Evolutionary conservation across 2,113 vertebrate species (phyloP).

Genomic region (Corynorhinus townsendii): DNA sequence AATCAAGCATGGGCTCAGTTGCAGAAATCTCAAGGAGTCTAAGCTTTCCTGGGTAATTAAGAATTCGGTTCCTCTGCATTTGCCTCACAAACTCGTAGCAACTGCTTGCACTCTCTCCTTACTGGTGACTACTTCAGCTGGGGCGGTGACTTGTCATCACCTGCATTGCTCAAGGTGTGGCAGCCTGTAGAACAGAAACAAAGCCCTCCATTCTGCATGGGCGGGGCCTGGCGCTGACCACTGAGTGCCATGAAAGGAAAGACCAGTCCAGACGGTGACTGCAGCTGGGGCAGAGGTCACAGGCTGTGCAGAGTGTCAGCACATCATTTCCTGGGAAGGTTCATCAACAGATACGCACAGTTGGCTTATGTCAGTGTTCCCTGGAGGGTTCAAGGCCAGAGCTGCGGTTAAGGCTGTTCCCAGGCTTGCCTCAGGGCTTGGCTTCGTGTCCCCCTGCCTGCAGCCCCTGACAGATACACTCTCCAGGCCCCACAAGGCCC

Average conservation of each 20-base stretch:
- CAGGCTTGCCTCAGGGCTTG: slow-evolving; percentile 76
- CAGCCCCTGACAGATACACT: slow-evolving; percentile 83
- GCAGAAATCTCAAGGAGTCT: not conserved
- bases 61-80: not conserved
- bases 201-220: not conserved
- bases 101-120: not conserved
- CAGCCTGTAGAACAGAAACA: not conserved
- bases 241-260: not conserved
- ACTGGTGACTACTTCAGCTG: slow-evolving; percentile 49
- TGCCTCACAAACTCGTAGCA: not conserved
- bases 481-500: slow-evolving; percentile 78
- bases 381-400: slow-evolving; percentile 76
- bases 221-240: not conserved
- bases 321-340: slow-evolving; percentile 49
- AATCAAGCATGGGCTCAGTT: not conserved
- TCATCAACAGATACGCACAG: slow-evolving; percentile 41
- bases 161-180: not conserved
- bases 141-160: not conserved
- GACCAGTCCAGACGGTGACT: not conserved
- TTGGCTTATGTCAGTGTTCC: slow-evolving; percentile 45
- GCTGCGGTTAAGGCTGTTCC: slow-evolving; percentile 71
- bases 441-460: slow-evolving; percentile 66
- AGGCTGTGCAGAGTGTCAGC: slow-evolving; percentile 47
- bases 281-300: not conserved
- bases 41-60: slow-evolving; percentile 14